These are phyloP conservation scores for Scotopteryx bipunctaria DNA, from an alignment of 2,888 invertebrate genomes.

Conservation along the genomic window DNA sequence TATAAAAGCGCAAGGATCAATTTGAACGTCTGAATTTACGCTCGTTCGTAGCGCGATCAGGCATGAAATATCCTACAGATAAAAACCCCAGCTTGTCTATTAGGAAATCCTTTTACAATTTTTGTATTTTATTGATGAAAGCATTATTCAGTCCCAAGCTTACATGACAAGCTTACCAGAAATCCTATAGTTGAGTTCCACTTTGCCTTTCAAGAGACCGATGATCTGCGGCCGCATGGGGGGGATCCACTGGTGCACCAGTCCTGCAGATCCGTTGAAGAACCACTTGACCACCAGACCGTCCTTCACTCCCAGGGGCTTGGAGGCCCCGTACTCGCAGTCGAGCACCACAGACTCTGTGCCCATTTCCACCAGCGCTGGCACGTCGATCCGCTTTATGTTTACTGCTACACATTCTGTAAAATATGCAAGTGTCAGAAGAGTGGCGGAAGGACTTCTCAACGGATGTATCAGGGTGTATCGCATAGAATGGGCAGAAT, in stretches of 20 bases:
- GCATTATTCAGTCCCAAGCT: too few species aligned
- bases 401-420: slow-evolving; percentile 77
- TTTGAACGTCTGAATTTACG: too few species aligned
- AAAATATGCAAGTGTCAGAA: slow-evolving; percentile 24
- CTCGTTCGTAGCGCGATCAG: too few species aligned
- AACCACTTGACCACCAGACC: slow-evolving; percentile 80
- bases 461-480: too few species aligned
- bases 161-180: too few species aligned
- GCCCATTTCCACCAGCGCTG: slow-evolving; percentile 66
- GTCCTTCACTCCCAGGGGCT: slow-evolving; percentile 42
- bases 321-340: slow-evolving; percentile 59
- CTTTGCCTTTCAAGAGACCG: slow-evolving; percentile 74
- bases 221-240: slow-evolving; percentile 73
- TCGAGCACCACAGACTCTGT: slow-evolving; percentile 64
- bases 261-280: slow-evolving; percentile 72
- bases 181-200: slow-evolving; percentile 68
- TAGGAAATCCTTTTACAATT: too few species aligned
- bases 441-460: too few species aligned
- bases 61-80: too few species aligned
- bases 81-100: too few species aligned
- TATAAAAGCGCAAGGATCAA: too few species aligned
- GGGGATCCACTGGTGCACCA: slow-evolving; percentile 80
- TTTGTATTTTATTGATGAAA: too few species aligned
- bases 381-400: slow-evolving; percentile 70
- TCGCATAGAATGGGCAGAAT: too few species aligned